Evolutionary conservation across 2,888 invertebrate genomes (phyloP), one percentile per base, ranked within the genome.

Genomic region (Drosophila tanythrix): DNA sequence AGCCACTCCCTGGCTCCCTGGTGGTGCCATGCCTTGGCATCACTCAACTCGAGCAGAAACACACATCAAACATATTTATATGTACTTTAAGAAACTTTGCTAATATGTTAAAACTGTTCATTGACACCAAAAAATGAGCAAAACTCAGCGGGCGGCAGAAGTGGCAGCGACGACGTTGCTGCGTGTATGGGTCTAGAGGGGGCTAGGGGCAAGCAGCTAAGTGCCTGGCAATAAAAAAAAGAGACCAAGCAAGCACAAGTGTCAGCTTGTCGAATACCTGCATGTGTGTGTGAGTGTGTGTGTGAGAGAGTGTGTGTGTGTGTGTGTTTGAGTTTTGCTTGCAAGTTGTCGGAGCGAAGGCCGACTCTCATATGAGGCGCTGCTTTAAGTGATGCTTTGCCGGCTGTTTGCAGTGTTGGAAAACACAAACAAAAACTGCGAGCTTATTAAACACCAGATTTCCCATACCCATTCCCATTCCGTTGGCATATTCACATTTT

Each of bases 101-200:
- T 90, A 90, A 88, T 88, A 88, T 88, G 90, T 90, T 88, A 87
- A 90, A 88, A 88, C 88, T 88, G 88, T 88, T 88, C 88, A 88
- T 88, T 88, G 88, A 88, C 88, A 90, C 88, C 89, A 77, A 90
- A 87, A 89, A 86, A 88, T 78, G 89, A 86, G 81, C 85, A 84
- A 88, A 89, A 67, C 62, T 40, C 58, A 69, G 71, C 38, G 40
- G 36, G 64, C 55, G 51, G 50, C 25, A 53, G 69, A 58, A 64
- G 58, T 71, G 46, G 58, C 36, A 38, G 35, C 29, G 27, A 53
- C 18, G 25, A 46, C 13, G 25, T 36, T 31, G 15, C 18, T 31
- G 2, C 13, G 46, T 29, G 18, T 29, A 5, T 15, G 51, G 25
- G 13, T 43, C 25, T 18, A 36, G 25, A 21, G 27, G 18, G 50